Conservation (phyloP, 2,888 invertebrate genomes). For the Cantharis lateralis region DNA sequence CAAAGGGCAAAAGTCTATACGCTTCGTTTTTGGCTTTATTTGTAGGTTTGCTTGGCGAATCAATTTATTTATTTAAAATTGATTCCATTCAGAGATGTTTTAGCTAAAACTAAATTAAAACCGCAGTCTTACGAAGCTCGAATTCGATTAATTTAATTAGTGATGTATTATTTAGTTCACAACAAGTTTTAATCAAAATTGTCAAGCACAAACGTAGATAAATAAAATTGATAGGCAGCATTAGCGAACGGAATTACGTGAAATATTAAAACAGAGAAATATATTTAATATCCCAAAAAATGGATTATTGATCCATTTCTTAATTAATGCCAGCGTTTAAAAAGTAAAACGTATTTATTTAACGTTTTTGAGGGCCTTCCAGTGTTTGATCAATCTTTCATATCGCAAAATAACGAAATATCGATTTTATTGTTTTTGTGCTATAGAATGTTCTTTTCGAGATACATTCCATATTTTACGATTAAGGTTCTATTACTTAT, state of each 20-base stretch:
- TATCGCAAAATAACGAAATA: not conserved
- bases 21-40: not conserved
- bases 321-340: not conserved
- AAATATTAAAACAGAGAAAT: not conserved
- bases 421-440: not conserved
- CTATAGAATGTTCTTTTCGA: not conserved
- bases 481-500: not conserved
- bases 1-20: not conserved
- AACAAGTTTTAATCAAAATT: not conserved
- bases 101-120: not conserved
- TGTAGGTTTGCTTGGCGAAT: not conserved
- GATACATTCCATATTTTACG: not conserved
- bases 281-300: not conserved
- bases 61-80: not conserved
- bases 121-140: not conserved
- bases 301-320: not conserved
- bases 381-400: not conserved
- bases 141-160: not conserved
- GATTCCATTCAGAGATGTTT: not conserved
- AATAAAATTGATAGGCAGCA: not conserved
- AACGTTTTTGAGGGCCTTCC: not conserved
- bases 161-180: not conserved
- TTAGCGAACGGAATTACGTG: not conserved
- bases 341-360: not conserved
- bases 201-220: not conserved